A percentile compares a stretch with the other conserved stretches of the same genome.
Conservation (phyloP, 2,888 invertebrate species). For the Drosophila anomelani region DNA sequence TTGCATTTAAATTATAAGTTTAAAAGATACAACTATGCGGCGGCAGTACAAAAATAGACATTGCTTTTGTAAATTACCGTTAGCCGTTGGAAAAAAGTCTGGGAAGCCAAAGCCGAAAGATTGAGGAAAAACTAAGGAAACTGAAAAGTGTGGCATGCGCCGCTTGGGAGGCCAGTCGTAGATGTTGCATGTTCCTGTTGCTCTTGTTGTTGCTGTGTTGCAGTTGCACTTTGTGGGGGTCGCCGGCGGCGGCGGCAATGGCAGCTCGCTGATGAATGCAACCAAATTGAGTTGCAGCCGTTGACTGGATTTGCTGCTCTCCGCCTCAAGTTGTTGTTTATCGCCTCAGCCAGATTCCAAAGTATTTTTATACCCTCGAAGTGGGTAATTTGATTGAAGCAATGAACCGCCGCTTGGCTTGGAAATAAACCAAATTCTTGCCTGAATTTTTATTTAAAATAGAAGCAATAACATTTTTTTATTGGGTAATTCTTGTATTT, state of each 20-base stretch:
- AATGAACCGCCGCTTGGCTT: constrained; percentile 4
- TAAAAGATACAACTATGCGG: constrained; percentile 62
- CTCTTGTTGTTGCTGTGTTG: constrained; percentile 9
- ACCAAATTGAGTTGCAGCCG: constrained; percentile 33
- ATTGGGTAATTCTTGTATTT: not conserved
- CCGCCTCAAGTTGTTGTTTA: constrained; percentile 40
- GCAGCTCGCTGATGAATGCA: constrained; percentile 36
- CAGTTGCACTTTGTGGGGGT: constrained; percentile 52
- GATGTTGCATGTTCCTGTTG: constrained; percentile 14
- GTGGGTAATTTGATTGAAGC: constrained; percentile 32
- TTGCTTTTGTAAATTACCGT: constrained; percentile 73
- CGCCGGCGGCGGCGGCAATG: constrained; percentile 18
- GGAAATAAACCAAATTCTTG: not conserved
- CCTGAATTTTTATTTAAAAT: not conserved
- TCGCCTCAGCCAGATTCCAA: constrained; percentile 33
- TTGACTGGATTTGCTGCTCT: constrained; percentile 9
- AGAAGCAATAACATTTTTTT: not conserved
- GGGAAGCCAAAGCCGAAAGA: constrained; percentile 67
- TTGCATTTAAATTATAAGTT: constrained; percentile 74
- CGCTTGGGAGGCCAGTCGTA: constrained; percentile 22
- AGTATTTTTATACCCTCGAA: constrained; percentile 28
- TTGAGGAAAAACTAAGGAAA: constrained; percentile 14
- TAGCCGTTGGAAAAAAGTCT: constrained; percentile 58
- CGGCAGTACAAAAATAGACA: constrained; percentile 67
- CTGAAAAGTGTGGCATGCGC: constrained; percentile 16